Base-by-base conservation (phyloP, 2,888 invertebrate genomes). In the Xestia sexstrigata region DNA sequence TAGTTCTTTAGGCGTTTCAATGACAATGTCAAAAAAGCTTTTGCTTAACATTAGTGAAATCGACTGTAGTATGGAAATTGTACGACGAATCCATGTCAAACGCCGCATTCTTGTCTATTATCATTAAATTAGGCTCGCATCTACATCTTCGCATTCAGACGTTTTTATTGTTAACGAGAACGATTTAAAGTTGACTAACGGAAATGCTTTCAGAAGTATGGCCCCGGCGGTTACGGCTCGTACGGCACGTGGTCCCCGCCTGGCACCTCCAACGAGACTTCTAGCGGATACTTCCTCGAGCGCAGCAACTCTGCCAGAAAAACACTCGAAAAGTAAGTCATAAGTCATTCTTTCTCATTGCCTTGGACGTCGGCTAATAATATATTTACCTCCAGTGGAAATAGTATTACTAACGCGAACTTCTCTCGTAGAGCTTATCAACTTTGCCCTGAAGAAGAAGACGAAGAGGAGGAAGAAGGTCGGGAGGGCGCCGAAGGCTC, bases 221-320 rank as follows among this genome's bases (percentile, higher is more conserved):
- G 97, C 60, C 97, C 97, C 17, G 97, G 97, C 55, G 96, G 97
- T 90, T 99, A 99, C 93, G 95, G 95, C 9, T 98, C 98, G 74
- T 99, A 99, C 93, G 98, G 98, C 91, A 98, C 98, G 83, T 99
- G 99, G 99, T 99, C 99, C 92, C 99, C 99, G 13, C 99, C 99
- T 30, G 98, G 99, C 39, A 99, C 99, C 89, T 99, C 99, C 76
- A 99, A 99, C 95, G 99, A 99, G 93, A 98, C 98, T 35, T 98
- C 99, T 55, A 99, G 99, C 93, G 99, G 99, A 73, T 99, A 98
- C 94, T 99, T 99, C 97, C 95, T 99, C 86, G 99, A 99, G 93
- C 97, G 99, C 85, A 99, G 99, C 85, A 99, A 98, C 93, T 99
- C 99, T 86, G 99, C 99, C 0, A 97, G 98, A 85, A 98, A 98